Evolutionary conservation across 2,888 invertebrate species (phyloP).

Genomic region (Parnassius apollo): DNA sequence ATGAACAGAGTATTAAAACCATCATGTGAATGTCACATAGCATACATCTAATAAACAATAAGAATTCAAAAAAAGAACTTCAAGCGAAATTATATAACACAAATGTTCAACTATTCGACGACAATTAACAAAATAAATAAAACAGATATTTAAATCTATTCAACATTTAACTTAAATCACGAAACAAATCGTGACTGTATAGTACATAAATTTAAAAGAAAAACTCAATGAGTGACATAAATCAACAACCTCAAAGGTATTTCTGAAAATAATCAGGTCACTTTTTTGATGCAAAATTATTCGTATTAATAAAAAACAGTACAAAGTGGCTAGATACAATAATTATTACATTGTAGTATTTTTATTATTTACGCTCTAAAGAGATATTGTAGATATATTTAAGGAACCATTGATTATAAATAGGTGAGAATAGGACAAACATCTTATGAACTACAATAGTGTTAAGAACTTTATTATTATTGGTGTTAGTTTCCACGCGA

Average conservation of each 20-base stretch:
- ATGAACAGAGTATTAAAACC: slow-evolving; percentile 23
- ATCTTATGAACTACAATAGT: slow-evolving; percentile 19
- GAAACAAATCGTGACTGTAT: slow-evolving; percentile 22
- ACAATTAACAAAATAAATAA: slow-evolving; percentile 51
- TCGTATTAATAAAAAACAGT: slow-evolving; percentile 4
- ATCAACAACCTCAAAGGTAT: slow-evolving; percentile 13
- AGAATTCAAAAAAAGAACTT: slow-evolving; percentile 1
- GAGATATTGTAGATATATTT: slow-evolving; percentile 3
- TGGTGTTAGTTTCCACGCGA: background rate
- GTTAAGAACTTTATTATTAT: background rate
- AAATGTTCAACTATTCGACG: slow-evolving; percentile 25
- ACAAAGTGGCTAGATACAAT: background rate
- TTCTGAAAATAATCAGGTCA: slow-evolving; percentile 23
- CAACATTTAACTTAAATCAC: slow-evolving; percentile 27
- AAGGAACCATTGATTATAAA: slow-evolving; percentile 21
- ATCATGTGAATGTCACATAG: slow-evolving; percentile 8
- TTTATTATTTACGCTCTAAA: background rate
- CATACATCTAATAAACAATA: slow-evolving; percentile 9
- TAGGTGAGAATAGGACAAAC: slow-evolving; percentile 21
- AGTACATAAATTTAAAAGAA: slow-evolving; percentile 15
- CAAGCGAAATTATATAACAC: slow-evolving; percentile 9
- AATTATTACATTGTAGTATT: too few relatives aligned
- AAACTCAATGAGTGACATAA: slow-evolving; percentile 7
- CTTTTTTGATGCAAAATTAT: slow-evolving; percentile 15
- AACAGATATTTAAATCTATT: slow-evolving; percentile 44